phyloP scores from a whole-genome alignment of 2,113 vertebrate species.

The Rhinolophus ferrumequinum region DNA sequence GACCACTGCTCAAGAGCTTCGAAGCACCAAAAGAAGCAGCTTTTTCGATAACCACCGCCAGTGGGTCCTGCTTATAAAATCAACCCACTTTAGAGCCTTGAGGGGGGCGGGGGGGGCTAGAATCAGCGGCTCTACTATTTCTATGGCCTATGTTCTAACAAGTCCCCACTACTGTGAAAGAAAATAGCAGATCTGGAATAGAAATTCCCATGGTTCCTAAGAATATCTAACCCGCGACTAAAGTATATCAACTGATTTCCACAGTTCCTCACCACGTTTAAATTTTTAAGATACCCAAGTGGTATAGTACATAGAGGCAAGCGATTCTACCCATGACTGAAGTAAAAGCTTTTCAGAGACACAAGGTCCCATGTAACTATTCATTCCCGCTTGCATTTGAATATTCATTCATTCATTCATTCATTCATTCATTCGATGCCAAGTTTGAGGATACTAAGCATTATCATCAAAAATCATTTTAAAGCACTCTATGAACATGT shows the following conservation, averaged over 20 bases:
- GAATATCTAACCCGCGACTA: not conserved
- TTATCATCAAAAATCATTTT: not conserved
- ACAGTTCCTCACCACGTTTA: not conserved
- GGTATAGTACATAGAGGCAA: not conserved
- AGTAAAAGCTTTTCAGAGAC: not conserved
- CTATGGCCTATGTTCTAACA: not conserved
- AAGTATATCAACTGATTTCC: not conserved
- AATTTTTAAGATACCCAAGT: not conserved
- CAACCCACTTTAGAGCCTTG: not conserved
- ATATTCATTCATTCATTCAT: not conserved
- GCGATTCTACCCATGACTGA: not conserved
- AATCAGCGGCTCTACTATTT: not conserved
- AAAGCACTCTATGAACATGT: not conserved
- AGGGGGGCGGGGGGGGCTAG: rapidly evolving
- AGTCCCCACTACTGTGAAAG: not conserved
- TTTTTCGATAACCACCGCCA: not conserved
- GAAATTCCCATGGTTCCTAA: not conserved
- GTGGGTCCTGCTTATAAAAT: not conserved
- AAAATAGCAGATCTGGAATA: not conserved
- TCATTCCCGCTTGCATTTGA: not conserved
- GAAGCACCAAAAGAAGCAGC: not conserved
- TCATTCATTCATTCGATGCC: not conserved
- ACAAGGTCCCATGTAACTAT: not conserved
- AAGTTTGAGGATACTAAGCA: not conserved
- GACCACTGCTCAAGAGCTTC: not conserved